phyloP scores from a whole-genome alignment of 2,113 vertebrate species.

The Apus apus region DNA sequence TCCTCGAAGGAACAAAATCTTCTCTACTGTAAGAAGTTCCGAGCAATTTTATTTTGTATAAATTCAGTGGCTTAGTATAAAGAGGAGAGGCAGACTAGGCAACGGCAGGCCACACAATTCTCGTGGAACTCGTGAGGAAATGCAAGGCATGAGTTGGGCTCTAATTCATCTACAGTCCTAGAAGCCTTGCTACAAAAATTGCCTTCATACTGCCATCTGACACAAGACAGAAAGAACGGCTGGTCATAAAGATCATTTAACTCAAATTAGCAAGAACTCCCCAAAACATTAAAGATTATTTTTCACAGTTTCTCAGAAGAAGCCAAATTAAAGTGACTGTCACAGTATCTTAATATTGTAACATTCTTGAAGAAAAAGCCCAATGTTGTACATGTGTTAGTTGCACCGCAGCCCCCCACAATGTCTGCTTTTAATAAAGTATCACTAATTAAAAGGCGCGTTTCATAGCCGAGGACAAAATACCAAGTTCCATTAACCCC shows the following conservation, averaged over 20 bases:
- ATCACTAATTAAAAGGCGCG: background rate
- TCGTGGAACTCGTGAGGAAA: background rate
- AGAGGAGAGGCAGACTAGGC: background rate
- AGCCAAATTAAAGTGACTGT: background rate
- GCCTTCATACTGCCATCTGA: background rate
- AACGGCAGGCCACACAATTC: background rate
- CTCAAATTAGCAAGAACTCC: background rate
- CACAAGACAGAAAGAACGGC: background rate
- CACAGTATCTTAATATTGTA: background rate
- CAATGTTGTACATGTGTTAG: rapidly evolving
- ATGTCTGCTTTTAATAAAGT: background rate
- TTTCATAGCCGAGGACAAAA: background rate
- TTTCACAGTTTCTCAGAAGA: background rate
- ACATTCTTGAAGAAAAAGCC: background rate
- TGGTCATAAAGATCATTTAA: background rate
- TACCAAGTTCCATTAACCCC: background rate
- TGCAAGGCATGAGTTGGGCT: background rate
- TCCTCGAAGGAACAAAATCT: background rate
- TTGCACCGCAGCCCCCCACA: rapidly evolving
- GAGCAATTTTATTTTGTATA: background rate
- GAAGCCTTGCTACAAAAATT: background rate
- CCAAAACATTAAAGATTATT: background rate
- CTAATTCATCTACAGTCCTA: background rate
- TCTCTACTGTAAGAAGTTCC: background rate
- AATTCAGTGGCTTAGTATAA: background rate